A percentile compares a stretch with the other conserved stretches of the same genome.
Conservation (phyloP, 2,888 invertebrate genomes). For the Aleiodes testaceus region DNA sequence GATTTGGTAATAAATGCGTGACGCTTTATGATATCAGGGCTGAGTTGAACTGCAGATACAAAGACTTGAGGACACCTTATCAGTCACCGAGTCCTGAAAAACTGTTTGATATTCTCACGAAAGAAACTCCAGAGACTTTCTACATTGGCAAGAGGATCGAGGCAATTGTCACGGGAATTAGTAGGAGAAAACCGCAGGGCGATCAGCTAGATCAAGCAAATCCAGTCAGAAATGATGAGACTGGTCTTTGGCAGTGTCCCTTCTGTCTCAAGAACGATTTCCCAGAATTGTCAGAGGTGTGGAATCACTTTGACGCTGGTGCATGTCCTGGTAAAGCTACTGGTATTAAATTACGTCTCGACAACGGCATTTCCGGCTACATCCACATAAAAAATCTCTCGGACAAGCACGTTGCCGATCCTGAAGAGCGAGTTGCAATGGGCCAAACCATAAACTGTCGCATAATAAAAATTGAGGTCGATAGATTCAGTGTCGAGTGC, state of each 20-base stretch:
- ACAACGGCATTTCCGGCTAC: constrained; percentile 94
- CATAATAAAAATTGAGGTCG: constrained; percentile 96
- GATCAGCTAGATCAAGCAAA: constrained; percentile 97
- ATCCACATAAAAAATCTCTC: constrained; percentile 95
- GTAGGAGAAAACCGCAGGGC: constrained; percentile 90
- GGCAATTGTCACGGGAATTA: constrained; percentile 87
- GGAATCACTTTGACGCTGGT: constrained; percentile 98
- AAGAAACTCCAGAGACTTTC: constrained; percentile 95
- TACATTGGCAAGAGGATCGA: constrained; percentile 90
- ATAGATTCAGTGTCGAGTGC: constrained; percentile 93
- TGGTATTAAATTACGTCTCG: constrained; percentile 90
- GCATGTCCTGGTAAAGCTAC: constrained; percentile 96
- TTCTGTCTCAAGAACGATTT: constrained; percentile 97
- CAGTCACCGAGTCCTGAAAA: constrained; percentile 88
- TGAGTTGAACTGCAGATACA: constrained; percentile 94
- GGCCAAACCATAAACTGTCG: constrained; percentile 90
- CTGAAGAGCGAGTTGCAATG: constrained; percentile 91
- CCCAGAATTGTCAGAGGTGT: constrained; percentile 95
- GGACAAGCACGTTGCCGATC: constrained; percentile 93
- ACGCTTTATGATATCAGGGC: constrained; percentile 97
- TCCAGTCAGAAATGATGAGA: constrained; percentile 94
- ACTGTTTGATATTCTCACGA: constrained; percentile 94
- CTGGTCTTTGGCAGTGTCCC: constrained; percentile 97
- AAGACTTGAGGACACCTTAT: constrained; percentile 88
- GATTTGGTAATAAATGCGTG: constrained; percentile 90